These are phyloP conservation scores for Piezodorus guildinii DNA, from an alignment of 1,140 invertebrate genomes.

Conservation along the genomic window DNA sequence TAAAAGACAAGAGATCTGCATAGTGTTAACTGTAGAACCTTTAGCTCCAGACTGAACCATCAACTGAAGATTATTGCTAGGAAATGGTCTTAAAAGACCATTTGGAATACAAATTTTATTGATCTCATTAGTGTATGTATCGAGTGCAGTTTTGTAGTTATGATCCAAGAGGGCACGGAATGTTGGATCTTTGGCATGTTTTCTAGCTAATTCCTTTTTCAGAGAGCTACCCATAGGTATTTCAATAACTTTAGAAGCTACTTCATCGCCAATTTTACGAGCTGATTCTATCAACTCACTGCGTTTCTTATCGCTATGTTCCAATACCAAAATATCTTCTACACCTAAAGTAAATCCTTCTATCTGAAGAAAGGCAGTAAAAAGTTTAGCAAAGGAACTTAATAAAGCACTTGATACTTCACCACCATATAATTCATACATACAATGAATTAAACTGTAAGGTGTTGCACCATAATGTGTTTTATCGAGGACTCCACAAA, in stretches of 20 bases:
- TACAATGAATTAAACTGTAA: constrained; percentile 84
- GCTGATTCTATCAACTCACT: constrained; percentile 56
- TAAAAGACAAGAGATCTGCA: constrained; percentile 93
- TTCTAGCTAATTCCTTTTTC: constrained; percentile 58
- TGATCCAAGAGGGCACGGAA: constrained; percentile 71
- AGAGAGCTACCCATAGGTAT: constrained; percentile 43
- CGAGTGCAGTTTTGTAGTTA: constrained; percentile 71
- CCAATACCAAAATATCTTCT: constrained; percentile 79
- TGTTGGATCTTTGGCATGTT: constrained; percentile 48
- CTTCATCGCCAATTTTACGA: constrained; percentile 41
- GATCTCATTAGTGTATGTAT: constrained; percentile 79
- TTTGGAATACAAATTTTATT: constrained; percentile 68
- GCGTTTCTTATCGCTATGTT: constrained; percentile 57
- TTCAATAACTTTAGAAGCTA: constrained; percentile 59
- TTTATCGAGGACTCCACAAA: constrained; percentile 94
- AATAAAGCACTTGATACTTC: constrained; percentile 65
- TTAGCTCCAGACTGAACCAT: constrained; percentile 99
- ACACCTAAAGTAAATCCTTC: constrained; percentile 91
- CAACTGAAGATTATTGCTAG: constrained; percentile 89
- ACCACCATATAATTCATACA: constrained; percentile 92
- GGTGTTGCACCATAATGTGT: constrained; percentile 89
- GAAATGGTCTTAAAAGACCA: constrained; percentile 77
- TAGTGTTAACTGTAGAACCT: constrained; percentile 89
- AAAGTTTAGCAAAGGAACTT: constrained; percentile 82
- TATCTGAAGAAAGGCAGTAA: constrained; percentile 78